These are phyloP conservation scores for Sycophila texana DNA, from an alignment of 2,888 invertebrate genomes.

Conservation along the genomic window DNA sequence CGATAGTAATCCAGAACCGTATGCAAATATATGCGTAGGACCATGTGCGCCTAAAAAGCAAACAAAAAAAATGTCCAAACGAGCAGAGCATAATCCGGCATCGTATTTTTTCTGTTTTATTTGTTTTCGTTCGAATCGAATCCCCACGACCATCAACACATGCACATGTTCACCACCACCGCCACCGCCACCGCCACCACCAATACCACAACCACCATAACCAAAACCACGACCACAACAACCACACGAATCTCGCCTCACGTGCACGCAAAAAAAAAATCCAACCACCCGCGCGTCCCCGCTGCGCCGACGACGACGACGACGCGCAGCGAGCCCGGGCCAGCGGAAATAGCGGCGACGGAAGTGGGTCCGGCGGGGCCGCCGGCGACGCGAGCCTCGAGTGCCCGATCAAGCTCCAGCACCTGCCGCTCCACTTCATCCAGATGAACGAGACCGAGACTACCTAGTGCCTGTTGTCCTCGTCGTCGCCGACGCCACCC, in stretches of 20 bases:
- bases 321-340: not conserved
- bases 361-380: conserved; percentile 55
- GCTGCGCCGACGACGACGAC: conserved; percentile 6
- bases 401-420: conserved; percentile 71
- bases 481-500: not conserved
- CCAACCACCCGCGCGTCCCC: conserved; percentile 18
- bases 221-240: no score
- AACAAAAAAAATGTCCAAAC: no score
- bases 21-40: no score
- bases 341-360: conserved; percentile 8
- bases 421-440: conserved; percentile 69
- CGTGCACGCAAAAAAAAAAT: not conserved
- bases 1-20: no score
- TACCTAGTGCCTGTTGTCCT: conserved; percentile 55
- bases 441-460: conserved; percentile 71
- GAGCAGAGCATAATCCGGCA: not conserved
- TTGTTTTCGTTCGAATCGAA: conserved; percentile 16
- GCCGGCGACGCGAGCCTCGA: conserved; percentile 66
- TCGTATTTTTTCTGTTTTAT: conserved; percentile 28
- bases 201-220: no score
- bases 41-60: no score
- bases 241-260: no score
- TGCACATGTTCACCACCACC: no score
- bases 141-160: no score
- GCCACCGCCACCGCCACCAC: no score